phyloP scores from a whole-genome alignment of 2,888 invertebrate species.

The Eremobia ochroleuca region DNA sequence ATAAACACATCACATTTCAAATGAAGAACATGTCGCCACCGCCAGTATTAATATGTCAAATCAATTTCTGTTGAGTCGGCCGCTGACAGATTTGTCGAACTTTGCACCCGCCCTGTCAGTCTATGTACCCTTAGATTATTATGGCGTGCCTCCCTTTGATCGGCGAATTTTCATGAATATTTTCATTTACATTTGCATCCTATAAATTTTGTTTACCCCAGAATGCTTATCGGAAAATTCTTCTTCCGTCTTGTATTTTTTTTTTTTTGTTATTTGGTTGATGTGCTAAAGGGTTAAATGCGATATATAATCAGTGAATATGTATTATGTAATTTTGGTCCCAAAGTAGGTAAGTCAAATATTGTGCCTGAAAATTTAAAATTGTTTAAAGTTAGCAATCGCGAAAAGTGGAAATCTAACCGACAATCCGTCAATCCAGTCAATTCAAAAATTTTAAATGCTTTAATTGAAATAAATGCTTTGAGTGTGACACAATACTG shows the following conservation, averaged over 20 bases:
- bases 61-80: conserved; percentile 43
- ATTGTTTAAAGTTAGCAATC: neutral
- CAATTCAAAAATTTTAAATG: too few species aligned
- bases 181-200: conserved; percentile 74
- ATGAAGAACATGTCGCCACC: conserved; percentile 13
- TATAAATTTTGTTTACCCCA: conserved; percentile 63
- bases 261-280: neutral
- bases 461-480: too few species aligned
- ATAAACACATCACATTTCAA: conserved; percentile 14
- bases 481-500: neutral
- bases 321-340: neutral
- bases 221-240: conserved; percentile 63
- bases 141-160: conserved; percentile 59
- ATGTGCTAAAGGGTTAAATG: neutral
- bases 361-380: neutral
- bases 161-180: conserved; percentile 74
- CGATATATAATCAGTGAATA: neutral
- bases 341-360: neutral
- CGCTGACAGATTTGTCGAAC: conserved; percentile 38
- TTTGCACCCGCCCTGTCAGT: conserved; percentile 49
- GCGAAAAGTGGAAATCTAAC: neutral
- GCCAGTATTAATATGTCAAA: conserved; percentile 50
- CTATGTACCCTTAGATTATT: conserved; percentile 42
- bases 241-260: conserved; percentile 45
- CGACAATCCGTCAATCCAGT: too few species aligned